A percentile compares a stretch with the other conserved stretches of the same genome.
These are phyloP conservation scores for Artibeus lituratus DNA, from an alignment of 2,797 vertebrate genomes.

Conservation along the genomic window DNA sequence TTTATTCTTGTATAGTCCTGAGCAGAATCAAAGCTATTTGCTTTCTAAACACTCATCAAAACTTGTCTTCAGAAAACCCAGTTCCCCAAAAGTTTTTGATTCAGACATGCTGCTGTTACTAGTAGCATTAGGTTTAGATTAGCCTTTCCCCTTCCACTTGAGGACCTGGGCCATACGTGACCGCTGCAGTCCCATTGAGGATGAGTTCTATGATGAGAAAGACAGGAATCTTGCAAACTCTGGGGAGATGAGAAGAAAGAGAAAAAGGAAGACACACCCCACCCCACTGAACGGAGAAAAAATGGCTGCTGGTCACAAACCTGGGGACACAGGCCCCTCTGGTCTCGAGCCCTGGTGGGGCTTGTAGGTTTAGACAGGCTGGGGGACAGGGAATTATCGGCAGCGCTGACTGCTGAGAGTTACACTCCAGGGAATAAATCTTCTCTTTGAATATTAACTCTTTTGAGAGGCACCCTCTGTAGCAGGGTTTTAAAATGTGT, in stretches of 20 bases:
- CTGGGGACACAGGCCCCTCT: background rate
- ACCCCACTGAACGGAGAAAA: background rate
- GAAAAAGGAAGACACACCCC: background rate
- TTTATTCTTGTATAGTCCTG: background rate
- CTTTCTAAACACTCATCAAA: background rate
- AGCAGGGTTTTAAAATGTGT: background rate
- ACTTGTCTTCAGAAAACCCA: constrained; percentile 8
- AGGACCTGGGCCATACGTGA: background rate
- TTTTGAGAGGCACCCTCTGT: background rate
- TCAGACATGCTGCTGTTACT: background rate
- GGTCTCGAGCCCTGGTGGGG: background rate
- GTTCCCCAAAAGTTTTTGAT: background rate
- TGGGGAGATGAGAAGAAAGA: background rate
- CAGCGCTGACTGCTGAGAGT: background rate
- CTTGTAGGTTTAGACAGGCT: background rate
- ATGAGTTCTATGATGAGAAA: background rate
- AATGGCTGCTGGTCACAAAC: background rate
- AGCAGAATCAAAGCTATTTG: background rate
- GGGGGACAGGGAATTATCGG: background rate
- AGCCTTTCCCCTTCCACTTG: background rate
- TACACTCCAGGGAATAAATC: background rate
- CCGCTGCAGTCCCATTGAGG: background rate
- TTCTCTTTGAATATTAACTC: background rate
- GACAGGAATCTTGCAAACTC: background rate
- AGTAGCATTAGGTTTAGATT: background rate